Evolutionary conservation across 2,888 invertebrate species (phyloP).

Genomic region (Scaptomyza reducta): DNA sequence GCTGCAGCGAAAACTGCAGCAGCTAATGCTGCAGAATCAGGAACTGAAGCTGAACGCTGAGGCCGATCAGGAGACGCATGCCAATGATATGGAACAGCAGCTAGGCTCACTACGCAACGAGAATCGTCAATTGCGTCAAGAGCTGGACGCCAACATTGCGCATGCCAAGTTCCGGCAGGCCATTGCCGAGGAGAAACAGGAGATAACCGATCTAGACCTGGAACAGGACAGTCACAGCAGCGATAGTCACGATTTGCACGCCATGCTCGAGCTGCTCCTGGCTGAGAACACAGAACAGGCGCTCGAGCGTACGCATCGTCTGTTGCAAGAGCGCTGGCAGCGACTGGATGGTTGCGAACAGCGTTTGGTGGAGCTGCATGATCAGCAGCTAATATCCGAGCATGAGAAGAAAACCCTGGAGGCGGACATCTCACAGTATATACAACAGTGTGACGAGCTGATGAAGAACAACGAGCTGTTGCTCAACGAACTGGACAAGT

Average conservation of each 20-base stretch:
- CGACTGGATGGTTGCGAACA: constrained; percentile 86
- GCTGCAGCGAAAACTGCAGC: constrained; percentile 74
- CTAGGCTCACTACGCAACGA: constrained; percentile 66
- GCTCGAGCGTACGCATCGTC: constrained; percentile 84
- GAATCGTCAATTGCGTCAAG: constrained; percentile 70
- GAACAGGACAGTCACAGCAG: constrained; percentile 42
- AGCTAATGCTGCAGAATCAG: constrained; percentile 77
- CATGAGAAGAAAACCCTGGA: constrained; percentile 85
- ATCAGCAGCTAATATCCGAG: constrained; percentile 85
- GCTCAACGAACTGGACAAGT: constrained; percentile 87
- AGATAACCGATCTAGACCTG: constrained; percentile 82
- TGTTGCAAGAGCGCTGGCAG: constrained; percentile 85
- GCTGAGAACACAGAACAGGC: constrained; percentile 44
- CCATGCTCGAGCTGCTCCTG: constrained; percentile 63
- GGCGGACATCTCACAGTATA: constrained; percentile 85
- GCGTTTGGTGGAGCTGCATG: constrained; percentile 72
- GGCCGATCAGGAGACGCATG: constrained; percentile 75
- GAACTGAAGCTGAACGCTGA: constrained; percentile 76
- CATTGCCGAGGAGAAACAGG: constrained; percentile 79
- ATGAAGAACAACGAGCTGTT: constrained; percentile 89
- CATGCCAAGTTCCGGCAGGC: constrained; percentile 74
- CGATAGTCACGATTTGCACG: constrained; percentile 57
- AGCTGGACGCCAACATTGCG: constrained; percentile 68
- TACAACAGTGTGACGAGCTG: constrained; percentile 88
- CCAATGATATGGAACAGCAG: constrained; percentile 73